Evolutionary conservation across 1,140 invertebrate species (phyloP).

Genomic region (Ericerus pela): DNA sequence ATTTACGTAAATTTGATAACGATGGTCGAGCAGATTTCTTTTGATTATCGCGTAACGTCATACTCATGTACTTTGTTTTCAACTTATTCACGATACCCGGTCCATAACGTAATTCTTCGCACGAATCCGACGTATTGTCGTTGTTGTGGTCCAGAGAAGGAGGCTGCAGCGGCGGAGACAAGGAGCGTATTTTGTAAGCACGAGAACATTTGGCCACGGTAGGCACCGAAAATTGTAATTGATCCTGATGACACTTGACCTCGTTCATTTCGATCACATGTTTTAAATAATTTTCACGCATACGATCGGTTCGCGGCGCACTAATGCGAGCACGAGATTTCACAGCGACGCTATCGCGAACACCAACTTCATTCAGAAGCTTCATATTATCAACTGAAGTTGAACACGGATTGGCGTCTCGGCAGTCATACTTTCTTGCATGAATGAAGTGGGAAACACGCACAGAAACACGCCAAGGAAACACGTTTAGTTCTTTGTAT

Average conservation of each 20-base stretch:
- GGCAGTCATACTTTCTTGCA: too few relatives aligned
- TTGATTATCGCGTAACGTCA: constrained; percentile 52
- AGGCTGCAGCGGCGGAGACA: constrained; percentile 10
- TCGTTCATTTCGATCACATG: constrained; percentile 11
- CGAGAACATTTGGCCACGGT: constrained; percentile 15
- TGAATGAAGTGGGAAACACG: too few relatives aligned
- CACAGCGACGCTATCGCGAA: constrained; percentile 16
- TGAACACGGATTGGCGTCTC: too few relatives aligned
- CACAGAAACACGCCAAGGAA: too few relatives aligned
- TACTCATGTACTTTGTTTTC: constrained; percentile 64
- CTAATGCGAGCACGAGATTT: constrained; percentile 11
- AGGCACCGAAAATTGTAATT: constrained; percentile 18
- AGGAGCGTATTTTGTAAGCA: constrained; percentile 24
- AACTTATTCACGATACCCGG: constrained; percentile 80
- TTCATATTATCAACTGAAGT: constrained; percentile 21
- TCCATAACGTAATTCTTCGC: constrained; percentile 72
- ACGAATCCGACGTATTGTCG: constrained; percentile 35
- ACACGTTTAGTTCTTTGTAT: too few relatives aligned
- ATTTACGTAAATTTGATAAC: constrained; percentile 49
- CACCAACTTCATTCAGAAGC: constrained; percentile 18
- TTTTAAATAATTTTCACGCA: constrained; percentile 12
- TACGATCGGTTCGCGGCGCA: constrained; percentile 2
- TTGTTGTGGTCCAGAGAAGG: constrained; percentile 20
- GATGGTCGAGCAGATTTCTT: constrained; percentile 40
- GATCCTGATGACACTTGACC: constrained; percentile 8